Percentiles rank a stretch among this genome's conserved stretches.
Conservation (phyloP, 2,888 invertebrate species). For the Sthenelais limicola region DNA sequence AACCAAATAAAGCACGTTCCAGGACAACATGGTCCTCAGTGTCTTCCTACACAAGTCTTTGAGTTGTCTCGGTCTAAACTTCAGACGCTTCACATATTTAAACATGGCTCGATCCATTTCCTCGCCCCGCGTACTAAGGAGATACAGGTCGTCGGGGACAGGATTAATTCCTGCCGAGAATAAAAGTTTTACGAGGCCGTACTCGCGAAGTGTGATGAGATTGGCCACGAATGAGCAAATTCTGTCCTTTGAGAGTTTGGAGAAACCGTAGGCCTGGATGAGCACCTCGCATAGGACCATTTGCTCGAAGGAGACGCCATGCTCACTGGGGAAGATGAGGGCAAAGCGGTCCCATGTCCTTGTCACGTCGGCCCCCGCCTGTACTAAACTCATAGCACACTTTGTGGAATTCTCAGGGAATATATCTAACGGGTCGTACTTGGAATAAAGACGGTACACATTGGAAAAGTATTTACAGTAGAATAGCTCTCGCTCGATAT, state of each 20-base stretch:
- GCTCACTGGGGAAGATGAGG: constrained; percentile 44
- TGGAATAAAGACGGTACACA: constrained; percentile 47
- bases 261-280: constrained; percentile 50
- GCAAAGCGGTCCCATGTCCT: constrained; percentile 47
- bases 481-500: constrained; percentile 42
- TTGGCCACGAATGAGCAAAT: constrained; percentile 39
- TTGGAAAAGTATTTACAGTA: constrained; percentile 52
- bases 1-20: constrained; percentile 50
- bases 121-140: constrained; percentile 42
- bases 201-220: constrained; percentile 44
- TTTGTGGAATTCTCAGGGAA: constrained; percentile 45
- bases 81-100: constrained; percentile 44
- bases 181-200: constrained; percentile 48
- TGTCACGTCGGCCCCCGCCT: constrained; percentile 47
- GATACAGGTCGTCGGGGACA: constrained; percentile 44
- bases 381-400: constrained; percentile 51
- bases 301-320: constrained; percentile 50
- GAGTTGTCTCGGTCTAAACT: constrained; percentile 44
- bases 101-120: constrained; percentile 45
- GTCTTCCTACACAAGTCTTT: constrained; percentile 48
- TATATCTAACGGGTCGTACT: constrained; percentile 47
- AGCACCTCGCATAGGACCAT: constrained; percentile 51
- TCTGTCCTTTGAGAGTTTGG: constrained; percentile 31
- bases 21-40: constrained; percentile 46
- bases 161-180: constrained; percentile 52